phyloP scores from a whole-genome alignment of 2,888 invertebrate genomes.

The Drosophila melanosoma region DNA sequence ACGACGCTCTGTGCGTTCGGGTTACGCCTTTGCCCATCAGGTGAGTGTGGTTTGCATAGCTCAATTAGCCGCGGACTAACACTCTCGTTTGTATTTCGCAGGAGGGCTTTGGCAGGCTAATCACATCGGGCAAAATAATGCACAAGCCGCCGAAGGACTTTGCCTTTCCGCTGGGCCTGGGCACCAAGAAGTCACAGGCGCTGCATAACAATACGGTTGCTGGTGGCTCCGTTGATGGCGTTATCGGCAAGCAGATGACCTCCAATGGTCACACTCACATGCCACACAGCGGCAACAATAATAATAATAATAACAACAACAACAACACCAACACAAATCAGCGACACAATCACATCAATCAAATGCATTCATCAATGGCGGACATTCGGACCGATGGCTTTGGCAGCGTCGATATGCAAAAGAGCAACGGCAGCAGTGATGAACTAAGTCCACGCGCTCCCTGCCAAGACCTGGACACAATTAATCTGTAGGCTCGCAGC shows the following conservation, averaged over 20 bases:
- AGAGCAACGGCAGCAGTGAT: constrained; percentile 60
- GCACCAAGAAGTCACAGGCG: constrained; percentile 84
- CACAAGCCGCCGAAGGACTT: constrained; percentile 93
- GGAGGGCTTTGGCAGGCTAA: constrained; percentile 98
- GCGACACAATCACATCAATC: constrained; percentile 68
- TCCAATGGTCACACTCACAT: constrained; percentile 21
- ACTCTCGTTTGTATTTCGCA: constrained; percentile 29
- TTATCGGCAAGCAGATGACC: constrained; percentile 39
- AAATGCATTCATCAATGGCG: constrained; percentile 78
- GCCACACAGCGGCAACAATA: constrained; percentile 9
- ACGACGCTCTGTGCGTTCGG: constrained; percentile 96
- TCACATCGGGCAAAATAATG: constrained; percentile 99
- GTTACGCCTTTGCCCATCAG: constrained; percentile 99
- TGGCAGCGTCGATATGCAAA: constrained; percentile 25
- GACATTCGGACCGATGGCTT: constrained; percentile 68
- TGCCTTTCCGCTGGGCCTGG: constrained; percentile 88
- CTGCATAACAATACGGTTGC: constrained; percentile 63
- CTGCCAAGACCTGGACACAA: constrained; percentile 90
- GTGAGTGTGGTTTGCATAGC: constrained; percentile 51
- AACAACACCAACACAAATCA: constrained; percentile 73
- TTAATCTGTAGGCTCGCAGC: constrained; percentile 87
- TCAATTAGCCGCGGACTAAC: neutral
- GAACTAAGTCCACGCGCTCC: constrained; percentile 87
- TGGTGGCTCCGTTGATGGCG: constrained; percentile 36
- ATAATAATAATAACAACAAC: constrained; percentile 27